Percentiles rank a stretch among this genome's conserved stretches.
Evolutionary conservation across 1,140 invertebrate genomes (phyloP).

Genomic region (Caenorhabditis briggsae): DNA sequence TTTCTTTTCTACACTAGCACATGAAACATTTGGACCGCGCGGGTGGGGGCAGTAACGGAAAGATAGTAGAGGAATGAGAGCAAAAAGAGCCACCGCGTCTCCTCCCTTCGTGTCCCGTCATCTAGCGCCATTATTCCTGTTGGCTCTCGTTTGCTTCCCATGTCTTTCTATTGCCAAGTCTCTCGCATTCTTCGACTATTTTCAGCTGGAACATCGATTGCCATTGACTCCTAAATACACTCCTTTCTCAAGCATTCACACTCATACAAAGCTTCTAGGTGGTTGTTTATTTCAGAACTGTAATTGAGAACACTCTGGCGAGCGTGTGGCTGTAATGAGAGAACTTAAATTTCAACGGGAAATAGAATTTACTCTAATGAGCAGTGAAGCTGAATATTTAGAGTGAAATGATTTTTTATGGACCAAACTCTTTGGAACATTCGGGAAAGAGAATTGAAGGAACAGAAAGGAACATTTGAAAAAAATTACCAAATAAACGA

Average conservation of each 20-base stretch:
- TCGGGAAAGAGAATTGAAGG: too few species aligned
- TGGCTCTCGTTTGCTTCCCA: conserved; percentile 1
- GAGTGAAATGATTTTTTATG: too few species aligned
- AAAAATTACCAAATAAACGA: too few species aligned
- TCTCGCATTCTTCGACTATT: not conserved
- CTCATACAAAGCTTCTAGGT: not conserved
- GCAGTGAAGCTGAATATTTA: too few species aligned
- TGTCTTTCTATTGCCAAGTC: conserved; percentile 10
- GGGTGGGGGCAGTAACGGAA: not conserved
- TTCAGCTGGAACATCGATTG: conserved; percentile 38
- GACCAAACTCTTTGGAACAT: too few species aligned
- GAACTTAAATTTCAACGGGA: too few species aligned
- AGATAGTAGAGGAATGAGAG: conserved; percentile 51
- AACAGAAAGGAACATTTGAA: too few species aligned
- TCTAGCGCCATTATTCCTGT: conserved; percentile 48
- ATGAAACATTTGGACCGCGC: conserved; percentile 53
- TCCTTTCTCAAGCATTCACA: not conserved
- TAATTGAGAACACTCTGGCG: conserved; percentile 5
- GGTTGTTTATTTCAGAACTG: conserved; percentile 8
- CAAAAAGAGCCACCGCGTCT: conserved; percentile 24
- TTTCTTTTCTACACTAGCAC: not conserved
- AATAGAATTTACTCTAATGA: too few species aligned
- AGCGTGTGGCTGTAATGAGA: not conserved
- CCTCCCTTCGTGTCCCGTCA: not conserved
- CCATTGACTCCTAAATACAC: conserved; percentile 15